Percentiles rank a stretch among this genome's conserved stretches.
These are phyloP conservation scores for Papilio polyxenes DNA, from an alignment of 1,140 invertebrate genomes.

Conservation along the genomic window DNA sequence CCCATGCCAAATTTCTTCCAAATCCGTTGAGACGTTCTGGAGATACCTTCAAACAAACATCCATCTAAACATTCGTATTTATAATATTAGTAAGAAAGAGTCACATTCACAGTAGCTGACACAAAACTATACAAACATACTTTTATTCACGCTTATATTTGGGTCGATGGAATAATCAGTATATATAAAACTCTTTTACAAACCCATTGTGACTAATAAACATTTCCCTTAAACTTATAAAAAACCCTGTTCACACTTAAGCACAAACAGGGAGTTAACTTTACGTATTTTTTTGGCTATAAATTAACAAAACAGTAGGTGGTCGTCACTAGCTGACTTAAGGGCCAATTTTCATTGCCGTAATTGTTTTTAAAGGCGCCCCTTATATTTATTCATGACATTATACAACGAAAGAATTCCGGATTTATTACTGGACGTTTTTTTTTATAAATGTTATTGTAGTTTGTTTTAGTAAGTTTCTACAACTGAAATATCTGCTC, in stretches of 20 bases:
- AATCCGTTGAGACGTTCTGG: too few relatives aligned
- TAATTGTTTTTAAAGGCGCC: slow-evolving; percentile 7
- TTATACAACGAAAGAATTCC: not conserved
- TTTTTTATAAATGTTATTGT: not conserved
- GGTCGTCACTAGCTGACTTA: not conserved
- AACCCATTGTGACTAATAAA: slow-evolving; percentile 23
- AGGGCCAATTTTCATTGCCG: not conserved
- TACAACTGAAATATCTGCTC: too few relatives aligned
- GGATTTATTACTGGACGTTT: not conserved
- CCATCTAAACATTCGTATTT: too few relatives aligned
- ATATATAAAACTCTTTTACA: not conserved
- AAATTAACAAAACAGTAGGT: slow-evolving; percentile 1
- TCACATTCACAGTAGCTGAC: too few relatives aligned
- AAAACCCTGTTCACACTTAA: slow-evolving; percentile 8
- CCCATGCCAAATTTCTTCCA: too few relatives aligned
- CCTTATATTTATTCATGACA: slow-evolving; percentile 8
- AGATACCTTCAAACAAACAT: too few relatives aligned
- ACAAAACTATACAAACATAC: too few relatives aligned
- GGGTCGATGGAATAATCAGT: too few relatives aligned
- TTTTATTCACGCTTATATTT: too few relatives aligned
- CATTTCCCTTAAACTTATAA: not conserved
- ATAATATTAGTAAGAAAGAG: too few relatives aligned
- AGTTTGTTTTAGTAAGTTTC: too few relatives aligned
- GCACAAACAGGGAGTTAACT: not conserved
- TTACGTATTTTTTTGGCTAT: not conserved